Conservation (phyloP, 2,113 vertebrate genomes). For the Sakesphorus luctuosus region DNA sequence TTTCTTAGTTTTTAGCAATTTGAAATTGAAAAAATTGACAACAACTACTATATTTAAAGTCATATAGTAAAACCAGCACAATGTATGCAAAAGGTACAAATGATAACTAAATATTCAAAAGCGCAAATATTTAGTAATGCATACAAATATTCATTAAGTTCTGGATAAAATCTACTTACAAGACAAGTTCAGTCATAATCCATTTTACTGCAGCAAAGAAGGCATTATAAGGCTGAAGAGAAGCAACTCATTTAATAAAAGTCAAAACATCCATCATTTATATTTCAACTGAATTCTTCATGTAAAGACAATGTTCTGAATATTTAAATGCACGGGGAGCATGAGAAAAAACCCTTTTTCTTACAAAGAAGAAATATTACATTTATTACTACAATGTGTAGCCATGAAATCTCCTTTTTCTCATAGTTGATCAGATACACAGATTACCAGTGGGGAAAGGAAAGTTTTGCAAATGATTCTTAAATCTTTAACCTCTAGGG, state of each 20-base stretch:
- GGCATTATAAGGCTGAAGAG: slow-evolving; percentile 91
- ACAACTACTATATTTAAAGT: neutral
- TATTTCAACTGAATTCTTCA: slow-evolving; percentile 53
- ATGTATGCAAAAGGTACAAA: neutral
- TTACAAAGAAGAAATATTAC: slow-evolving; percentile 28
- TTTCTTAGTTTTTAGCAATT: neutral
- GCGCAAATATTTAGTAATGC: neutral
- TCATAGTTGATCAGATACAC: neutral
- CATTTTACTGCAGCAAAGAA: slow-evolving; percentile 91
- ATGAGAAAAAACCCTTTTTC: slow-evolving; percentile 6
- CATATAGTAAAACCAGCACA: neutral
- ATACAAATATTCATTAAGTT: neutral
- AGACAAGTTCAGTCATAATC: slow-evolving; percentile 94
- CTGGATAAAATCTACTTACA: slow-evolving; percentile 85
- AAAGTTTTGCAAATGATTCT: slow-evolving; percentile 55
- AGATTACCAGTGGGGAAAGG: slow-evolving; percentile 46
- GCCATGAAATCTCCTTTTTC: slow-evolving; percentile 55
- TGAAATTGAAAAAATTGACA: neutral
- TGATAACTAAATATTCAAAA: neutral
- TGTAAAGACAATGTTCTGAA: slow-evolving; percentile 43
- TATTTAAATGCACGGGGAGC: slow-evolving; percentile 44
- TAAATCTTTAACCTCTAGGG: slow-evolving; percentile 73
- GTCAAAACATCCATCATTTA: slow-evolving; percentile 27
- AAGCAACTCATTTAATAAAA: slow-evolving; percentile 70
- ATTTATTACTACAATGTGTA: slow-evolving; percentile 23